Conservation (phyloP, 2,797 vertebrate genomes). For the Moxostoma hubbsi region DNA sequence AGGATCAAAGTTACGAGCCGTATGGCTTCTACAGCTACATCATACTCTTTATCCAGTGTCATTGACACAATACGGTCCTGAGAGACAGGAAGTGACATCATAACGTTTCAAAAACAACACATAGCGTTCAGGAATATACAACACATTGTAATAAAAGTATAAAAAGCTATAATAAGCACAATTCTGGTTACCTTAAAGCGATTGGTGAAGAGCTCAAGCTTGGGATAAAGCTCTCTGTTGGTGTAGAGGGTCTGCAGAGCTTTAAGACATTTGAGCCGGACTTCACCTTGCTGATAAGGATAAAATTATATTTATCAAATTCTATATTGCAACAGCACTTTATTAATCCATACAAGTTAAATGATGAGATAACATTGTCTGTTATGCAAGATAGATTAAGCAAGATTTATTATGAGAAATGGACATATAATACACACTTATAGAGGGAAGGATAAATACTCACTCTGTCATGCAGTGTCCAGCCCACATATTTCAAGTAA, state of each 20-base stretch:
- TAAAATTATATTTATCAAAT: too few relatives aligned
- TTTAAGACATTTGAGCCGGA: conserved; percentile 98
- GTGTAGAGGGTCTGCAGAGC: conserved; percentile 98
- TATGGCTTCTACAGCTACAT: conserved; percentile 98
- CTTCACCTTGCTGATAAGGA: conserved; percentile 92
- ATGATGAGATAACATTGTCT: too few relatives aligned
- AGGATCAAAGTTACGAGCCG: conserved; percentile 96
- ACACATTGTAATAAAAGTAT: neutral
- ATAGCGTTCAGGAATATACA: neutral
- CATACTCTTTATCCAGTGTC: conserved; percentile 99
- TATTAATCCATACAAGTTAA: too few relatives aligned
- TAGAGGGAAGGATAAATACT: conserved; percentile 61
- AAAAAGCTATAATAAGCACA: too few relatives aligned
- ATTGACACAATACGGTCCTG: conserved; percentile 98
- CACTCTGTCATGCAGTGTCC: conserved; percentile 98
- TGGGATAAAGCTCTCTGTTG: conserved; percentile 96
- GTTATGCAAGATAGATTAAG: too few relatives aligned
- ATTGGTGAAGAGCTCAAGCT: conserved; percentile 98
- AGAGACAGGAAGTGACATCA: conserved; percentile 27
- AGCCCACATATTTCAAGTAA: conserved; percentile 98
- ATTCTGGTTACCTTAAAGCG: conserved; percentile 90
- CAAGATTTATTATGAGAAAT: too few relatives aligned
- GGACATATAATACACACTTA: too few relatives aligned
- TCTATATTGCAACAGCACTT: too few relatives aligned
- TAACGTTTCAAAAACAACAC: neutral